These are phyloP conservation scores for Remorina albescens DNA, from an alignment of 2,797 vertebrate genomes.

Conservation along the genomic window DNA sequence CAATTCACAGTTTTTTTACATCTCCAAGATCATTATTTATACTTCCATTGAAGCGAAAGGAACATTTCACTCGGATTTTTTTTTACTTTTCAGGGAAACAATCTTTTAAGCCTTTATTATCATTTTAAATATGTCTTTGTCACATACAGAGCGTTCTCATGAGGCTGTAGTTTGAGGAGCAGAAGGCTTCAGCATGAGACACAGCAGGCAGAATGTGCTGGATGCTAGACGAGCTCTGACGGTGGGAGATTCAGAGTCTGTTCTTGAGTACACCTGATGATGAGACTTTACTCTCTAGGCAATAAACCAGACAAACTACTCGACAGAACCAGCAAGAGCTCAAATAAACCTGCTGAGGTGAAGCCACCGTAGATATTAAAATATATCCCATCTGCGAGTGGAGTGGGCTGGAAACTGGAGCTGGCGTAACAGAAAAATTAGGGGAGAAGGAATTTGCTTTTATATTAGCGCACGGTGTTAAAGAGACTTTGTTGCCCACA, in stretches of 20 bases:
- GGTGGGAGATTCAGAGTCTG: constrained; percentile 4
- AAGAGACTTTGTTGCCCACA: constrained; percentile 44
- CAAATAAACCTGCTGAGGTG: constrained; percentile 10
- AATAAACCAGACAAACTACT: constrained; percentile 12
- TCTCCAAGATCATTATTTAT: background rate
- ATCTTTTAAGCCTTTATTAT: background rate
- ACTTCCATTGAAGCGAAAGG: background rate
- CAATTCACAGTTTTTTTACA: background rate
- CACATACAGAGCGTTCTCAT: background rate
- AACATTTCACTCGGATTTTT: background rate
- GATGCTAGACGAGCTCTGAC: constrained; percentile 3
- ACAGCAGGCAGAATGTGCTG: background rate
- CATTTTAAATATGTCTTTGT: background rate
- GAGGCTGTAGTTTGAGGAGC: constrained; percentile 5
- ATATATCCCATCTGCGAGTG: constrained; percentile 5
- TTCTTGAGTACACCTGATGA: constrained; percentile 11
- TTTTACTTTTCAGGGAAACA: background rate
- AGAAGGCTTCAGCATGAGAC: background rate
- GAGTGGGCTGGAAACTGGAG: constrained; percentile 2
- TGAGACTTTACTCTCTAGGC: constrained; percentile 22
- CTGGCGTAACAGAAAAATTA: constrained; percentile 30
- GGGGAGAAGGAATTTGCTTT: constrained; percentile 44
- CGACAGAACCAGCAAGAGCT: constrained; percentile 7
- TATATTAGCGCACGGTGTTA: constrained; percentile 40
- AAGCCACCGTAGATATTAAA: constrained; percentile 35